Evolutionary conservation across 2,113 vertebrate genomes (phyloP).

Genomic region (Sylvilagus bachmani): DNA sequence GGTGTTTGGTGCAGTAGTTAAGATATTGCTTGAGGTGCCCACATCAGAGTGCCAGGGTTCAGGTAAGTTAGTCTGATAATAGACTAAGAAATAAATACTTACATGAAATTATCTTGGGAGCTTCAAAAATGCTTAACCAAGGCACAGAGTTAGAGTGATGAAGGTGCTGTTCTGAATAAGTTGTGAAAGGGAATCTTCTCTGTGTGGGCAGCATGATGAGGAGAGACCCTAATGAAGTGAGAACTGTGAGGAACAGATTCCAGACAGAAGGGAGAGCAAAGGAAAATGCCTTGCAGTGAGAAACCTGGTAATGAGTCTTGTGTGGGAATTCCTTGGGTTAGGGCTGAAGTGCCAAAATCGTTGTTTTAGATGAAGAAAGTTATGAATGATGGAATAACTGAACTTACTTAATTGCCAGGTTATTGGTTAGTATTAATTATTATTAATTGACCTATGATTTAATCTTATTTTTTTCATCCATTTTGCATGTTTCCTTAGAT

Average conservation of each 20-base stretch:
- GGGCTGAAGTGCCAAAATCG: not conserved
- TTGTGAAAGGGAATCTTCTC: not conserved
- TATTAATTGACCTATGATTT: constrained; percentile 12
- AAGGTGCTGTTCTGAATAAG: not conserved
- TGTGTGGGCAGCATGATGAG: not conserved
- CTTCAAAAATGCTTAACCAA: constrained; percentile 41
- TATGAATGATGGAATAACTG: not conserved
- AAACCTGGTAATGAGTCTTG: not conserved
- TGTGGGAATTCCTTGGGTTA: not conserved
- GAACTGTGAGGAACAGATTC: not conserved
- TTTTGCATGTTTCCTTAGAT: constrained; percentile 58
- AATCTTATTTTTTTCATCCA: not conserved
- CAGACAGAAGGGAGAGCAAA: not conserved
- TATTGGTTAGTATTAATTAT: not conserved
- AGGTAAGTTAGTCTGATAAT: not conserved
- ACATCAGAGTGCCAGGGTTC: too few relatives aligned
- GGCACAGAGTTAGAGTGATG: not conserved
- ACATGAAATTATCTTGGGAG: not conserved
- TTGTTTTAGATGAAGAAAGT: not conserved
- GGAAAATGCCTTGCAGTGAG: not conserved
- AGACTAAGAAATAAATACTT: not conserved
- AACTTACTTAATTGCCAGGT: not conserved
- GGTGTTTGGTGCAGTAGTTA: too few relatives aligned
- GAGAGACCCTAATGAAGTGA: not conserved
- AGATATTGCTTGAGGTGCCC: too few relatives aligned